Evolutionary conservation across 2,113 vertebrate genomes (phyloP), one percentile per base, ranked within the genome.

Genomic region (Noctilio leporinus): DNA sequence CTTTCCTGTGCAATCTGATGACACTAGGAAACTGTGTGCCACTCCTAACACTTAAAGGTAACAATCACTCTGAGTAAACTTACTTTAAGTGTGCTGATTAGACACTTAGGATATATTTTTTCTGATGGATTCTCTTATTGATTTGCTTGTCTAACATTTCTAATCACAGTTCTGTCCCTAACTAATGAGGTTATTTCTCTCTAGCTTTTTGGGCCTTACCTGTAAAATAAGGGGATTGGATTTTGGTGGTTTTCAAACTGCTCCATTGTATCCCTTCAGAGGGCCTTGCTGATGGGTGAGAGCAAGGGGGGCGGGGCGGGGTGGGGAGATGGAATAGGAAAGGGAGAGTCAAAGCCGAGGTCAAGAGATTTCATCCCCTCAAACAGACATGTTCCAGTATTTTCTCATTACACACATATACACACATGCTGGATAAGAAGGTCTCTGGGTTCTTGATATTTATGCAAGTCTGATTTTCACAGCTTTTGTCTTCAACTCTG

Each of bases 131-230:
- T 77, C 51, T 84, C 38, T 76, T 33, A 47, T 59, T 86, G 64
- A 89, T 89, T 86, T 86, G 45, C 30, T 91, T 26, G 10, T 70
- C 35, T 95, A 62, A 88, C 24, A 73, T 91, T 95, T 95, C 35
- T 86, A 55, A 64, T 83, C 69, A 64, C 6, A 57, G 16, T 47
- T 92, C 62, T 94, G 49, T 65, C 51, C 24, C 10, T 87, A 81
- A 51, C 19, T 85, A 84, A 77, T 91, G 57, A 84, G 53, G 7
- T 69, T 92, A 22, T 53, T 69, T 89, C 33, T 53, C 16, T 69
- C 86, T 40, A 76, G 45, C 20, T 90, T 15, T 92, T 85, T 86
- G 70, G 17, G 24, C 22, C 51, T 76, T 62, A 51, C 55, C 33
- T 87, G 5, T 87, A 65, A 90, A 86, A 55, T 64, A 89, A 90